A percentile compares a stretch with the other conserved stretches of the same genome.
Evolutionary conservation across 2,888 invertebrate species (phyloP).

Genomic region (Smittia aterrima): DNA sequence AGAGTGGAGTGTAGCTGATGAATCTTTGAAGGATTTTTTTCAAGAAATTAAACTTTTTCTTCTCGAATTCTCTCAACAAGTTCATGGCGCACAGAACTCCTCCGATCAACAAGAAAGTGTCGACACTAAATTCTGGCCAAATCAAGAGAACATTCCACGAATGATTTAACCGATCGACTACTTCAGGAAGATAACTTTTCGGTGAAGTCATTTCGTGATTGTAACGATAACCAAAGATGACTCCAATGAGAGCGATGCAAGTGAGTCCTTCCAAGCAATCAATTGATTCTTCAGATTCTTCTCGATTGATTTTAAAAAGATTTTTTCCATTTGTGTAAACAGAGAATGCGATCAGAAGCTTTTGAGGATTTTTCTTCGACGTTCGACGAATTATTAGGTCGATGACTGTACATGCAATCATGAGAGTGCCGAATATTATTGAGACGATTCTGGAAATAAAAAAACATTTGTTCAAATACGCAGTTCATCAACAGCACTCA

Average conservation of each 20-base stretch:
- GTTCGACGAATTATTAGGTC: conserved; percentile 45
- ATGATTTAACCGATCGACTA: too few species aligned
- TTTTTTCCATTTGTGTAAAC: conserved; percentile 53
- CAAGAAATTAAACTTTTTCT: conserved; percentile 49
- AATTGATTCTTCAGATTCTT: conserved; percentile 51
- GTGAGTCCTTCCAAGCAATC: conserved; percentile 55
- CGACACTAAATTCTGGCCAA: conserved; percentile 52
- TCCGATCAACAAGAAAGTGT: conserved; percentile 64
- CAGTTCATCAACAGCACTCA: conserved; percentile 45
- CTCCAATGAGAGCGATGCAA: conserved; percentile 56
- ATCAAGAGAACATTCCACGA: too few species aligned
- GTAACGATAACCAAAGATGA: conserved; percentile 54
- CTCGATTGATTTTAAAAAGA: conserved; percentile 50
- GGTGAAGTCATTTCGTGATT: too few species aligned
- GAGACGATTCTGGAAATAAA: conserved; percentile 45
- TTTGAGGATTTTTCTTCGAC: conserved; percentile 45
- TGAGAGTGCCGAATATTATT: conserved; percentile 44
- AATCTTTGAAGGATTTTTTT: conserved; percentile 53
- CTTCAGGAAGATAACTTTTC: too few species aligned
- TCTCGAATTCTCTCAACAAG: conserved; percentile 52
- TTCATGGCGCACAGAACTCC: conserved; percentile 58
- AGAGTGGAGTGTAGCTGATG: conserved; percentile 57
- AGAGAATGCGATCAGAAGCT: conserved; percentile 51
- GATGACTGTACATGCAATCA: conserved; percentile 45
- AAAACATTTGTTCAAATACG: neutral